phyloP scores from a whole-genome alignment of 2,888 invertebrate species.

The Cetonia aurata region DNA sequence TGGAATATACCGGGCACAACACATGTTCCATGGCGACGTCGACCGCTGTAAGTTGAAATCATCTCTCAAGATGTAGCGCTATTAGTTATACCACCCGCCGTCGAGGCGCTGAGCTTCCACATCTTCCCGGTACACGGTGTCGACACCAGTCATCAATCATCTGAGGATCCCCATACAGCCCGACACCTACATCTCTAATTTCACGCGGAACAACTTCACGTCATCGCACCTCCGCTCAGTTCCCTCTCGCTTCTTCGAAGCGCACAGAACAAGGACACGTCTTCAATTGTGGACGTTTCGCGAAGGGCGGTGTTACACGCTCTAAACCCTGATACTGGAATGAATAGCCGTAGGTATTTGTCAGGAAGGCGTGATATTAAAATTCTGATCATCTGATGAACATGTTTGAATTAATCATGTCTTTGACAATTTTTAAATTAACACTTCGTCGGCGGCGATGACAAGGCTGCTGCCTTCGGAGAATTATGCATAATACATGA shows the following conservation, averaged over 20 bases:
- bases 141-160: conserved; percentile 66
- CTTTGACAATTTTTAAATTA: conserved; percentile 54
- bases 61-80: conserved; percentile 59
- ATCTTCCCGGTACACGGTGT: conserved; percentile 65
- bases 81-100: conserved; percentile 64
- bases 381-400: conserved; percentile 57
- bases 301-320: conserved; percentile 47
- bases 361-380: conserved; percentile 60
- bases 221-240: not conserved
- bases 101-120: conserved; percentile 62
- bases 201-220: conserved; percentile 46
- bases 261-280: conserved; percentile 13
- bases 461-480: not conserved
- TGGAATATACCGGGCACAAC: not conserved
- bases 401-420: conserved; percentile 56
- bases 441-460: conserved; percentile 31
- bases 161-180: conserved; percentile 59
- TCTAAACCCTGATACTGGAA: conserved; percentile 50
- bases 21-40: conserved; percentile 21
- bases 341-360: conserved; percentile 57
- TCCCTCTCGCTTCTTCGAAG: not conserved
- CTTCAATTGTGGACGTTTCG: not conserved
- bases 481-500: conserved; percentile 28
- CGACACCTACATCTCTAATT: conserved; percentile 56
- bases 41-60: conserved; percentile 40